Evolutionary conservation across 2,113 vertebrate genomes (phyloP).

Genomic region (Polypterus bichir): DNA sequence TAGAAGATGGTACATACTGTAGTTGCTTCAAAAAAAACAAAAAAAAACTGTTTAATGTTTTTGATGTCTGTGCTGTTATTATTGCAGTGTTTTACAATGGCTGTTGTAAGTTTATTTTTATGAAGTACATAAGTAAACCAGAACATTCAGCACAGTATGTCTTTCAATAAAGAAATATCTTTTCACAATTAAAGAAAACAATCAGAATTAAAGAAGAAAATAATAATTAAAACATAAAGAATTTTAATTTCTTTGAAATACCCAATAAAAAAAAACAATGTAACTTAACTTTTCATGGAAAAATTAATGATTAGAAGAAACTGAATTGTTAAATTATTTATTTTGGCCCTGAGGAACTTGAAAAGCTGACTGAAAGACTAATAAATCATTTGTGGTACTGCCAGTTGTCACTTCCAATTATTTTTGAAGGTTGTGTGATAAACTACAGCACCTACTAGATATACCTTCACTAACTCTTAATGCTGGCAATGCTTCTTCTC

Average conservation of each 20-base stretch:
- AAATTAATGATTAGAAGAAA: constrained; percentile 99
- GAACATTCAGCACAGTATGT: no score
- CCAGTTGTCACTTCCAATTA: constrained; percentile 97
- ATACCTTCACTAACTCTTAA: constrained; percentile 57
- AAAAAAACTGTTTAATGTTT: no score
- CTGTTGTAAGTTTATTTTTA: no score
- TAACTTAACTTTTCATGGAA: constrained; percentile 79
- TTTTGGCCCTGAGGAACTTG: constrained; percentile 94
- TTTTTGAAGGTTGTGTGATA: constrained; percentile 91
- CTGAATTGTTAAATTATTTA: constrained; percentile 98
- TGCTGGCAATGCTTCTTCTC: constrained; percentile 57
- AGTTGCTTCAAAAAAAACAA: no score
- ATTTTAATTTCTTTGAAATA: constrained; percentile 58
- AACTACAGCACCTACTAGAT: constrained; percentile 91
- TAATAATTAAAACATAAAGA: constrained; percentile 28
- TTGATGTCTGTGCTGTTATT: no score
- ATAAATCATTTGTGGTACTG: constrained; percentile 99
- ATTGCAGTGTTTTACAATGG: no score
- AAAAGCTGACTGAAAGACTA: constrained; percentile 97
- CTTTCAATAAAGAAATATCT: no score
- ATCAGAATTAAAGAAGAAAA: no score
- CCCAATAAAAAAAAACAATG: constrained; percentile 66
- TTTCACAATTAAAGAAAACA: no score
- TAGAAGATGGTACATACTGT: no score
- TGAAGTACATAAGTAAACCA: no score